Conservation (phyloP, 2,113 vertebrate genomes). For the Xiphophorus hellerii region DNA sequence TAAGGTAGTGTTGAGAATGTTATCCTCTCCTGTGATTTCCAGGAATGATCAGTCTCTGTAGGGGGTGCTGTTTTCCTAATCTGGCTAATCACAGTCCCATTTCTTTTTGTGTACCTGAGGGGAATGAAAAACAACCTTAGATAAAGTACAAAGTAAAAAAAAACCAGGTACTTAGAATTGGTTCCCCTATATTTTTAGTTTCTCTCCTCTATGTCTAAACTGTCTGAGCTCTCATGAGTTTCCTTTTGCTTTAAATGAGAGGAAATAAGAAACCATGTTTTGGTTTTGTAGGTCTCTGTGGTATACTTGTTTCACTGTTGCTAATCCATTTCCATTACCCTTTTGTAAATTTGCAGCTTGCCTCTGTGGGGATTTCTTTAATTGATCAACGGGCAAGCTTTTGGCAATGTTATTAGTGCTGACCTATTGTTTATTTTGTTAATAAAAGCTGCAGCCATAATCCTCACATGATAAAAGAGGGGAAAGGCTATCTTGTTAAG, state of each 20-base stretch:
- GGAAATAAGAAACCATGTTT: neutral
- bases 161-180: neutral
- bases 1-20: neutral
- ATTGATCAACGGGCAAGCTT: conserved; percentile 2
- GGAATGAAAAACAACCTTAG: neutral
- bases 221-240: neutral
- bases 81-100: neutral
- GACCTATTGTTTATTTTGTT: conserved; percentile 4
- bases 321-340: neutral
- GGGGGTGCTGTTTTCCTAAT: conserved; percentile 14
- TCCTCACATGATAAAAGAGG: neutral
- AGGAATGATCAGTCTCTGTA: neutral
- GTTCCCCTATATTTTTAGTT: conserved; percentile 5
- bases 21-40: neutral
- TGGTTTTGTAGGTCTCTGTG: neutral
- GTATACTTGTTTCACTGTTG: conserved; percentile 4
- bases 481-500: neutral
- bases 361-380: conserved; percentile 8
- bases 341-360: conserved; percentile 7
- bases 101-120: neutral
- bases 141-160: neutral
- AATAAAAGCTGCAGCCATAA: conserved; percentile 1
- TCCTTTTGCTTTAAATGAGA: neutral
- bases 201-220: neutral
- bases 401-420: neutral